Base-by-base conservation (phyloP, 2,888 invertebrate species). In the Osmoderma eremita region DNA sequence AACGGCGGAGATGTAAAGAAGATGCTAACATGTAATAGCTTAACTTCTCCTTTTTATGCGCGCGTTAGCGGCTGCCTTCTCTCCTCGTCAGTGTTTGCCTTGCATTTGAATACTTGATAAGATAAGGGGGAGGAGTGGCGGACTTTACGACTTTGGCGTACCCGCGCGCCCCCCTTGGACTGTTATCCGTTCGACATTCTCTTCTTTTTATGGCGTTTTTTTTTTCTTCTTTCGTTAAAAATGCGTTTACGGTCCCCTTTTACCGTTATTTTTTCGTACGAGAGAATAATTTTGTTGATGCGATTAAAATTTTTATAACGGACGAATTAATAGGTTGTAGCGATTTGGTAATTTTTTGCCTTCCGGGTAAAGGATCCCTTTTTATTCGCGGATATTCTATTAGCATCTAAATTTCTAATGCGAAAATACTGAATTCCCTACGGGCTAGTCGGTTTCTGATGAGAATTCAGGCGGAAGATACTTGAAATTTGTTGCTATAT, bases 91-190 rank as follows among this genome's bases (percentile, higher is more conserved):
- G 70, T 73, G 73, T 74, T 75, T 73, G 70, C 72, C 70, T 69
- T 66, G 69, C 69, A 75, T 75, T 75, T 75, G 75, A 75, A 75
- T 74, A 73, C 73, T 71, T 73, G 73, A 75, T 75, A 74, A 74
- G 74, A 74, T 73, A 74, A 74, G 74, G 72, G 72, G 71, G 69
- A 10, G 53, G 17, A 17, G 51, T n/a, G 13, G 36, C 36, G 58
- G 62, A 58, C 64, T 67, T 67, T 64, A 67, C 58, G 67, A 67
- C 63, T 61, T 53, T 18, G 36, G 39, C 63, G 63, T 13, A 15
- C 36, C 45, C 48, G n/a, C 20, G n/a, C 56, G 13, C 41, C 39
- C 13, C 42, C 20, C 30, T 24, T 41, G 17, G 53, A 64, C 42
- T 64, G 51, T 64, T 64, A 64, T 64, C 42, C 53, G 24, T 42